Evolutionary conservation across 2,888 invertebrate genomes (phyloP).

Genomic region (Onthophagus sagittarius): DNA sequence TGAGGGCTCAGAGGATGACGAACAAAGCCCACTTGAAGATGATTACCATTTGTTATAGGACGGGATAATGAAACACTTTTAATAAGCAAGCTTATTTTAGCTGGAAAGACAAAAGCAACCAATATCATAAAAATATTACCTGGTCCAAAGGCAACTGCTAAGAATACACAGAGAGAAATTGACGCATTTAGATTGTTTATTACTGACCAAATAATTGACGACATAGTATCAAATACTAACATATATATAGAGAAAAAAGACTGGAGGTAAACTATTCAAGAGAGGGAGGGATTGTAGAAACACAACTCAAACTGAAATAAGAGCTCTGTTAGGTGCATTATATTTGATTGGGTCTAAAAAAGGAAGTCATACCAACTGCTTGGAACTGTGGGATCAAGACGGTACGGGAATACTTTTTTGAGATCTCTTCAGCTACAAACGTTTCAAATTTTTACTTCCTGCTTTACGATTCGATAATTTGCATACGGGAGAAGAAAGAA

Average conservation of each 20-base stretch:
- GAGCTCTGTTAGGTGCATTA: too few species aligned
- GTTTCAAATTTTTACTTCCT: conserved; percentile 1
- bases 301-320: too few species aligned
- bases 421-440: conserved; percentile 5
- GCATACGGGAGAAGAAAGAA: conserved; percentile 1
- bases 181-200: too few species aligned
- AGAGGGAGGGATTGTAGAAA: too few species aligned
- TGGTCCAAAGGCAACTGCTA: conserved; percentile 21
- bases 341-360: too few species aligned
- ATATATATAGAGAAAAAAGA: too few species aligned
- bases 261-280: too few species aligned
- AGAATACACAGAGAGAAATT: too few species aligned
- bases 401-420: neutral
- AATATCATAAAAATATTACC: conserved; percentile 24
- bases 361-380: too few species aligned
- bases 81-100: conserved; percentile 19
- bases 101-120: conserved; percentile 10
- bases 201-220: too few species aligned
- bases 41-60: conserved; percentile 21
- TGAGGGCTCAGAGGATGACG: conserved; percentile 15
- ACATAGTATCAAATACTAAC: too few species aligned
- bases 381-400: conserved; percentile 8
- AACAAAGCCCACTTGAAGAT: conserved; percentile 19
- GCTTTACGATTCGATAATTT: conserved; percentile 4
- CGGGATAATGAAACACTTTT: conserved; percentile 18